Percentiles rank a stretch among this genome's conserved stretches.
phyloP scores from a whole-genome alignment of 2,113 vertebrate genomes.

The Odontophorus gujanensis region DNA sequence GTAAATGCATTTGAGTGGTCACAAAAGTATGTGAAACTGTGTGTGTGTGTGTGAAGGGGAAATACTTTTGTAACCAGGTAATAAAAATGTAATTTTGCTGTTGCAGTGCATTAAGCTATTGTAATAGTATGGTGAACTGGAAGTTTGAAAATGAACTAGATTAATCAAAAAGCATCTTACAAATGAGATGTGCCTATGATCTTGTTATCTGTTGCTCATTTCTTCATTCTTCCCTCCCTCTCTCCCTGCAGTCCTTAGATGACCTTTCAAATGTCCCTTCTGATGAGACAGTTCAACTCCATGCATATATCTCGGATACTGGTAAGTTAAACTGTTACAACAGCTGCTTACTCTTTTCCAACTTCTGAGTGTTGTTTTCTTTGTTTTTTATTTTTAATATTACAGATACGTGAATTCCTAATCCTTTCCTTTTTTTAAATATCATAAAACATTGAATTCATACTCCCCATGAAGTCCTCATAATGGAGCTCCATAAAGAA shows the following conservation, averaged over 20 bases:
- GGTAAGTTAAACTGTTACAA: constrained; percentile 78
- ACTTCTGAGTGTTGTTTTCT: background rate
- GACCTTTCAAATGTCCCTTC: constrained; percentile 91
- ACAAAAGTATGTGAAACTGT: background rate
- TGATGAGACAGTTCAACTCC: constrained; percentile 90
- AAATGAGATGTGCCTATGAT: background rate
- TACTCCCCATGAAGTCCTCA: background rate
- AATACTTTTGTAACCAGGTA: background rate
- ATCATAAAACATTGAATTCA: background rate
- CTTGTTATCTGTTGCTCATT: background rate
- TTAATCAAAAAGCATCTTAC: background rate
- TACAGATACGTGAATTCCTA: background rate
- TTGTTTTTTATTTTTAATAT: background rate
- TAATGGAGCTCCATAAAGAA: background rate
- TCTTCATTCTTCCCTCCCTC: background rate
- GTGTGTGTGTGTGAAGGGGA: background rate
- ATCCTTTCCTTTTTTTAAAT: background rate
- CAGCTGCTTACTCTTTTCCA: background rate
- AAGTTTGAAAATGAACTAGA: background rate
- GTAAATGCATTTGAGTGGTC: background rate
- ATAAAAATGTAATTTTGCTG: background rate
- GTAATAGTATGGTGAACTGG: background rate
- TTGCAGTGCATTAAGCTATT: background rate
- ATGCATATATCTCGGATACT: constrained; percentile 98
- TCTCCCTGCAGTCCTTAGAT: constrained; percentile 87